Evolutionary conservation across 1,140 invertebrate genomes (phyloP), one percentile per base, ranked within the genome.

Genomic region (Temnothorax nylanderi): DNA sequence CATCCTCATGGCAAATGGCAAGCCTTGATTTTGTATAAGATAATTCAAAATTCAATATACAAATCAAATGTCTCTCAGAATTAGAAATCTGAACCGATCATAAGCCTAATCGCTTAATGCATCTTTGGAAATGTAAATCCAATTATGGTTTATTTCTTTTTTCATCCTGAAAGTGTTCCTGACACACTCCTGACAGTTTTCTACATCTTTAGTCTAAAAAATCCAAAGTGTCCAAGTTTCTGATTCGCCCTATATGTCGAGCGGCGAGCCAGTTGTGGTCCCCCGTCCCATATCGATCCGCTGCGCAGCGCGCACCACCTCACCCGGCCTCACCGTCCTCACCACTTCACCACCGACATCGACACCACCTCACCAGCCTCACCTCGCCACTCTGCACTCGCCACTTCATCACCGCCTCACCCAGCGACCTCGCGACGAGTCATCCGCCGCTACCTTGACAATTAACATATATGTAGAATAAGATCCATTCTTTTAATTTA

Each of bases 211-310:
- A 26, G 26, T 64, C 60, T 64, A 18, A 65, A 37, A 65, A 65
- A 18, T 1, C n/a, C 3, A 1, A 5, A 37, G 8, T 21, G 7
- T 32, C 7, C 11, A 32, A 56, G n/a, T 18, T 82, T 82, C 37
- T 34, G 64, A 26, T 32, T 44, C 21, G 13, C 41, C 37, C 51
- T 82, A 32, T 58, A 72, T 16, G n/a, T 7, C 44, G 32, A 26
- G 26, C 1, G 26, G 26, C 26, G 26, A 26, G 26, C 7, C 10
- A 6, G 49, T 41, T 21, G 67, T 58, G 64, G 34, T 41, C 26
- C 26, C 26, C 1, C 0, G 74, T 64, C 69, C 77, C 56, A 47
- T 92, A 93, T 93, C 91, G 92, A 93, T 93, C 92, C 87, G 87
- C 87, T 92, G 92, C 89, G 91, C 91, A 90, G 82, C 37, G 82